Evolutionary conservation across 2,113 vertebrate species (phyloP).

Genomic region (Salvator merianae): DNA sequence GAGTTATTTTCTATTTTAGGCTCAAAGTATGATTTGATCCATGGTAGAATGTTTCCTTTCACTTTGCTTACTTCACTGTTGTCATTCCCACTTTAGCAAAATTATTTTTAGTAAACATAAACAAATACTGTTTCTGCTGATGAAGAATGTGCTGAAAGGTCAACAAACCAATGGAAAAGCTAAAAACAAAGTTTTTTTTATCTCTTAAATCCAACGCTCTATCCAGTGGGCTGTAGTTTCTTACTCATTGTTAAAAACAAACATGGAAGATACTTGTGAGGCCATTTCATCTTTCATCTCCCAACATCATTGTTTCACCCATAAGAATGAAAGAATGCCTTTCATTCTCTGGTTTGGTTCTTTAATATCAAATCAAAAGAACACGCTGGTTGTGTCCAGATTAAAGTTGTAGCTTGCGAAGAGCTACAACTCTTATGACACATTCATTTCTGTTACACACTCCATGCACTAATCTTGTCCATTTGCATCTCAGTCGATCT

Average conservation of each 20-base stretch:
- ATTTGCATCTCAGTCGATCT: neutral
- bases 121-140: no score
- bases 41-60: neutral
- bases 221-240: neutral
- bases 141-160: neutral
- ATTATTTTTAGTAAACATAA: no score
- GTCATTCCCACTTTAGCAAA: neutral
- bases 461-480: neutral
- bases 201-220: neutral
- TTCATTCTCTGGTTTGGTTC: neutral
- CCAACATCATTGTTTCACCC: no score
- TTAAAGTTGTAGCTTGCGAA: no score
- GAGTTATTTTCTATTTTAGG: neutral
- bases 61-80: neutral
- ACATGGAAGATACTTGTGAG: no score
- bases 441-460: neutral
- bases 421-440: neutral
- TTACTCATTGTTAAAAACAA: neutral
- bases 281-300: no score
- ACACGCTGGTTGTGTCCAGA: no score
- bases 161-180: neutral
- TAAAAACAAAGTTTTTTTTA: neutral
- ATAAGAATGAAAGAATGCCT: no score
- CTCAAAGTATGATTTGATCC: no score
- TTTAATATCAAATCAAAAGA: neutral